Base-by-base conservation (phyloP, 2,888 invertebrate species). In the Polymixis lichenea region DNA sequence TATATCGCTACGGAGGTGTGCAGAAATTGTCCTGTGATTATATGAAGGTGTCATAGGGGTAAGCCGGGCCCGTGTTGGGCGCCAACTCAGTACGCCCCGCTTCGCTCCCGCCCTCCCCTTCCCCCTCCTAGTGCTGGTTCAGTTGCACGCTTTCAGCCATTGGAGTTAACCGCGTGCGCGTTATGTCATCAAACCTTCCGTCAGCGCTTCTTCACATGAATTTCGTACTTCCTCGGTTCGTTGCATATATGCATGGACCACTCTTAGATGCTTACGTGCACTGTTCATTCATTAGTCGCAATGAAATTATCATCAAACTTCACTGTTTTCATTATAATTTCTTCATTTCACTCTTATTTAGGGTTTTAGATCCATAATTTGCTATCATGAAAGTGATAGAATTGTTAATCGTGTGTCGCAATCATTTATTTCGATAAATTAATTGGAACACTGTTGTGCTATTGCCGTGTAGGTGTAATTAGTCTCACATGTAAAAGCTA, bases 231-330 rank as follows among this genome's bases (percentile, higher is more conserved):
- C 89, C 90, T 94, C 93, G 96, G 96, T 96, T 96, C 96, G 96
- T 96, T 95, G 96, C 96, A 94, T 93, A 91, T 89, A 94, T 95
- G 96, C 96, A 96, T 96, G 96, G 91, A 94, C 96, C 96, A 96
- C 95, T 91, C 78, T 92, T 96, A 96, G 96, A 95, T 90, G 96
- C 96, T 96, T 96, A 87, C 90, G 90, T 94, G 96, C 95, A 96
- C 95, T 89, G 86, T 90, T 93, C 92, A 93, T 93, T 91, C 89
- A 90, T 88, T 92, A 91, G 92, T 91, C 78, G 65, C 69, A 76
- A 87, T 87, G 88, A 73, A 85, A 83, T 77, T 72, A 75, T 87
- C 85, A 88, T 83, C 77, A 78, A 49, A 46, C 53, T 53, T 79
- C 77, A 80, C 53, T 53, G 60, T 68, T 81, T 64, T 43, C 61